Base-by-base conservation (phyloP, 2,888 invertebrate species). In the Drosophila mulleri region DNA sequence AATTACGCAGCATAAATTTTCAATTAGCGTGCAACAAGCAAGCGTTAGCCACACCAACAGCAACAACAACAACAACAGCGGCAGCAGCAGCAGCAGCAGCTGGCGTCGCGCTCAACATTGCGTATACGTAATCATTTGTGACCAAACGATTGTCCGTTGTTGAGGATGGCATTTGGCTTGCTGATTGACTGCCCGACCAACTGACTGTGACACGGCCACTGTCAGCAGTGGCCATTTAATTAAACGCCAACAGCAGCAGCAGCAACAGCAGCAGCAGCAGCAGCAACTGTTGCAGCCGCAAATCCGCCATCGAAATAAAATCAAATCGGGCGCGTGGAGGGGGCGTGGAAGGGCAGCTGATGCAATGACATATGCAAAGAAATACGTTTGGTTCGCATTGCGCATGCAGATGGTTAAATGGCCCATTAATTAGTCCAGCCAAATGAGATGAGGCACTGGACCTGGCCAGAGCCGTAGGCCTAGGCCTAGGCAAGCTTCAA, bases 401-500 rank as follows among this genome's bases (percentile, higher is more conserved):
- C 42, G 73, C 14, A 63, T 63, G 65, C 70, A 78, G 75, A 75
- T 75, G 41, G 39, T 75, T 50, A 67, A 69, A 75, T 66, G 68
- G 80, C 82, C 85, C 74, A 84, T 80, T 80, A 80, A 80, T 80
- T 82, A 79, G 80, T 56, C 75, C 44, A n/a, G 18, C 73, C 29
- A 64, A 71, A 57, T 57, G 41, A 54, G 54, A 0, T 54, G 54
- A 39, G 54, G 9, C 32, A 52, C 32, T 4, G 20, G 8, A 32
- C 23, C 12, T 26, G 47, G 7, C 29, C 32, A 12, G 32, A 18
- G 48, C 9, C 29, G 29, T 50, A 18, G 12, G 18, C 50, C 3
- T 32, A 3, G 32, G 1, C 16, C 16, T 47, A 26, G 16, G 47
- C 5, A 0, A 39, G 37, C 37, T n/a, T n/a, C 6, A 18, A 50